These are phyloP conservation scores for Melolontha melolontha DNA, from an alignment of 2,888 invertebrate genomes.

Conservation along the genomic window DNA sequence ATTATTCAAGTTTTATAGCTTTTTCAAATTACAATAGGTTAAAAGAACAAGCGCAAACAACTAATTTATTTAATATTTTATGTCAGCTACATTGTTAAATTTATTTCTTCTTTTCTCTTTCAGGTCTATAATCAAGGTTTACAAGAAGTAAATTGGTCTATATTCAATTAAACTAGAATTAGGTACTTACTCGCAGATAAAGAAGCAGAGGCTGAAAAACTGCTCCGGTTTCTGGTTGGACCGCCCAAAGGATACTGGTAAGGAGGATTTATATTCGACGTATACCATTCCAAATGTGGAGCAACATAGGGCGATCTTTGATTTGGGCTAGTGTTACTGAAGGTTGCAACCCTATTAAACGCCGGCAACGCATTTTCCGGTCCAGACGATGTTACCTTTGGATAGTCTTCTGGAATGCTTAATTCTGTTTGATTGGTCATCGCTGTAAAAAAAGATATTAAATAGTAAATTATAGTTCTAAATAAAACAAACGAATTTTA, in stretches of 20 bases:
- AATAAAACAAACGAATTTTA: background rate
- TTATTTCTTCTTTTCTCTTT: slow-evolving; percentile 35
- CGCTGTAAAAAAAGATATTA: slow-evolving; percentile 47
- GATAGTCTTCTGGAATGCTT: slow-evolving; percentile 55
- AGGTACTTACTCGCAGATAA: slow-evolving; percentile 78
- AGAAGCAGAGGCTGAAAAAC: slow-evolving; percentile 76
- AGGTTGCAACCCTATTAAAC: slow-evolving; percentile 57
- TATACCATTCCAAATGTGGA: slow-evolving; percentile 56
- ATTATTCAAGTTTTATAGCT: no score
- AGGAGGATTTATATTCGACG: slow-evolving; percentile 44
- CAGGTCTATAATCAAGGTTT: slow-evolving; percentile 18
- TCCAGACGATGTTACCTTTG: slow-evolving; percentile 56
- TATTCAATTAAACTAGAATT: slow-evolving; percentile 15
- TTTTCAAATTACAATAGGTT: no score
- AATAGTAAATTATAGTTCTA: background rate
- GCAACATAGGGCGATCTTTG: slow-evolving; percentile 52
- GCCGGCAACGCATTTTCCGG: slow-evolving; percentile 56
- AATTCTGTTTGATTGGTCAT: slow-evolving; percentile 50
- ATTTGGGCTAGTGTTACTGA: slow-evolving; percentile 52
- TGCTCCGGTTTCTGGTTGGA: slow-evolving; percentile 64
- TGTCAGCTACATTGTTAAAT: background rate
- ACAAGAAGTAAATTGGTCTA: background rate
- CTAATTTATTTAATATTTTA: no score
- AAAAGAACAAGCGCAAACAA: no score
- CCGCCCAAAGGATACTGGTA: slow-evolving; percentile 51